A percentile compares a stretch with the other conserved stretches of the same genome.
Conservation (phyloP, 2,797 vertebrate genomes). For the Dipus sagitta region DNA sequence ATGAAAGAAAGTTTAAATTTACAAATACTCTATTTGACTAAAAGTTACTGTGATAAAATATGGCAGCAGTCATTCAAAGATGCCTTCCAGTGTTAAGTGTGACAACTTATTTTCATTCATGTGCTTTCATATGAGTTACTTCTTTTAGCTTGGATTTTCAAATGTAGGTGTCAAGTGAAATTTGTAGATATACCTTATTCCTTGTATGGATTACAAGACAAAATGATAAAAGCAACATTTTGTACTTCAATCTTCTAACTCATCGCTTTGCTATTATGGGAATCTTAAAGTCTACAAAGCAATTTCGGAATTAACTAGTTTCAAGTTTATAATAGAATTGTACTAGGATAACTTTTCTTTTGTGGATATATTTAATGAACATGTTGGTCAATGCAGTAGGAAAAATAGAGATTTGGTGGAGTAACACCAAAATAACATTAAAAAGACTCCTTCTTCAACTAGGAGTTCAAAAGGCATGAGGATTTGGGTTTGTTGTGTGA, state of each 20-base stretch:
- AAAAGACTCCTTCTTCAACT: slow-evolving; percentile 81
- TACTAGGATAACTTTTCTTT: slow-evolving; percentile 43
- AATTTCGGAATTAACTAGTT: background rate
- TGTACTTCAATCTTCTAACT: background rate
- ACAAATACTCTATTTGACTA: slow-evolving; percentile 77
- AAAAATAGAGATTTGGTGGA: slow-evolving; percentile 62
- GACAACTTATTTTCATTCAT: slow-evolving; percentile 54
- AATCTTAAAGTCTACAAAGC: slow-evolving; percentile 49
- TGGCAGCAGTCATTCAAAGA: slow-evolving; percentile 75
- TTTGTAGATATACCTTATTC: slow-evolving; percentile 15
- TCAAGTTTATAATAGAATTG: slow-evolving; percentile 38
- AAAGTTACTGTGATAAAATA: slow-evolving; percentile 72
- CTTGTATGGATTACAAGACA: background rate
- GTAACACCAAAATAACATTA: slow-evolving; percentile 75
- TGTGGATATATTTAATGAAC: slow-evolving; percentile 32
- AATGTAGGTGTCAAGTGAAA: slow-evolving; percentile 38
- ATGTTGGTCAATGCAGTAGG: slow-evolving; percentile 68
- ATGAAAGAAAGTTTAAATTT: slow-evolving; percentile 77
- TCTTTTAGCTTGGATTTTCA: slow-evolving; percentile 48
- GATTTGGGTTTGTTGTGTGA: slow-evolving; percentile 78
- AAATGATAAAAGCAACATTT: slow-evolving; percentile 55
- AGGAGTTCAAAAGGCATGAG: slow-evolving; percentile 70
- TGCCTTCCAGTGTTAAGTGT: slow-evolving; percentile 78
- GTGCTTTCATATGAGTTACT: slow-evolving; percentile 38
- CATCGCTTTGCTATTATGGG: slow-evolving; percentile 32